Evolutionary conservation across 2,113 vertebrate species (phyloP).

Genomic region (Plestiodon gilberti): DNA sequence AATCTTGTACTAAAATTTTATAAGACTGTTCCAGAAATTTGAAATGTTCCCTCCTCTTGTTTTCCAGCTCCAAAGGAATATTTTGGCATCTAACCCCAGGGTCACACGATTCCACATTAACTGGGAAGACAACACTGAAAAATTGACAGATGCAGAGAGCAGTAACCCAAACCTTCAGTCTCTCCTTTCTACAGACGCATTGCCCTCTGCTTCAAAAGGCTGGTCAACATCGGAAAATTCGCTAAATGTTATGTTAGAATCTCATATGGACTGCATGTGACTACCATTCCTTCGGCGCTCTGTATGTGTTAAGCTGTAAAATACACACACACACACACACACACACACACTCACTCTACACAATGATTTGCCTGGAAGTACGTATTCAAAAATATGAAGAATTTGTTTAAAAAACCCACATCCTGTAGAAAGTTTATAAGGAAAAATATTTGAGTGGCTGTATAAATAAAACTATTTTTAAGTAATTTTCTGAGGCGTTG

Average conservation of each 20-base stretch:
- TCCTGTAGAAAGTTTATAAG: slow-evolving; percentile 84
- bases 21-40: not conserved
- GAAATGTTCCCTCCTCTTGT: not conserved
- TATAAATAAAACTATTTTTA: slow-evolving; percentile 88
- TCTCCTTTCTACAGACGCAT: slow-evolving; percentile 82
- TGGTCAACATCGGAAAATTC: slow-evolving; percentile 86
- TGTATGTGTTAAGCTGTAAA: slow-evolving; percentile 77
- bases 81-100: slow-evolving; percentile 86
- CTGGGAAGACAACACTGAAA: slow-evolving; percentile 87
- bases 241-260: slow-evolving; percentile 85
- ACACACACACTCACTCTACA: not conserved
- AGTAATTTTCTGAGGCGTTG: slow-evolving; percentile 78
- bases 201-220: slow-evolving; percentile 84
- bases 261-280: slow-evolving; percentile 82
- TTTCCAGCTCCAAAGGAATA: slow-evolving; percentile 84
- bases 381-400: slow-evolving; percentile 80
- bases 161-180: slow-evolving; percentile 83
- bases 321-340: too few relatives aligned
- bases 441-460: slow-evolving; percentile 81
- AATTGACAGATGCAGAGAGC: slow-evolving; percentile 85
- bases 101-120: slow-evolving; percentile 88
- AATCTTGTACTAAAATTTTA: not conserved
- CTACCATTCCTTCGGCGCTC: slow-evolving; percentile 61
- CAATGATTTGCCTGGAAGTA: slow-evolving; percentile 72
- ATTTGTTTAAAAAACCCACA: slow-evolving; percentile 75